These are phyloP conservation scores for Hypena proboscidalis DNA, from an alignment of 2,888 invertebrate genomes.

Conservation along the genomic window DNA sequence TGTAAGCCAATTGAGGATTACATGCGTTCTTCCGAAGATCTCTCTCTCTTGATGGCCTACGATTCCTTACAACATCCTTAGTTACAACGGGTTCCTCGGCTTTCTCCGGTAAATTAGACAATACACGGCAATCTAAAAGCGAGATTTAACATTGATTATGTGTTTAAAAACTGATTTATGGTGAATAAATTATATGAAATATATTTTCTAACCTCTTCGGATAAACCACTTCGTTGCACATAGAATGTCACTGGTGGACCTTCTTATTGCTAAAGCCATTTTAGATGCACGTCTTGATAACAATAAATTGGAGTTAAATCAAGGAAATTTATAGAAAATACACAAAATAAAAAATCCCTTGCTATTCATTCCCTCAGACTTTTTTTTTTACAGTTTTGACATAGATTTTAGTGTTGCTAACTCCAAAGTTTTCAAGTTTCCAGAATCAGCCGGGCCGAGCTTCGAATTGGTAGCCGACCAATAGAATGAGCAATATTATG, in stretches of 20 bases:
- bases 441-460: too few species aligned
- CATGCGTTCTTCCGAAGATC: constrained; percentile 44
- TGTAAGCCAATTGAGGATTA: constrained; percentile 81
- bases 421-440: too few species aligned
- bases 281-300: neutral
- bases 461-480: too few species aligned
- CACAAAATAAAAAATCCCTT: constrained; percentile 14
- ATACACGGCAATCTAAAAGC: constrained; percentile 63
- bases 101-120: constrained; percentile 67
- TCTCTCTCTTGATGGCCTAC: constrained; percentile 43
- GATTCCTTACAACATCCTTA: constrained; percentile 28
- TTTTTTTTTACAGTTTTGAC: too few species aligned
- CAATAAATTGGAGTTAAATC: neutral
- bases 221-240: constrained; percentile 67
- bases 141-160: neutral
- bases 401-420: too few species aligned
- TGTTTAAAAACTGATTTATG: neutral
- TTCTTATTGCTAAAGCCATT: constrained; percentile 68
- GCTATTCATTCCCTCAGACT: neutral
- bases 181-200: neutral
- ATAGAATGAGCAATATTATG: too few species aligned
- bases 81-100: constrained; percentile 30
- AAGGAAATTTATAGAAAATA: neutral
- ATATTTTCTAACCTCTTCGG: constrained; percentile 68
- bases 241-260: constrained; percentile 53